Evolutionary conservation across 2,113 vertebrate genomes (phyloP), one percentile per base, ranked within the genome.

Genomic region (Pheucticus melanocephalus): DNA sequence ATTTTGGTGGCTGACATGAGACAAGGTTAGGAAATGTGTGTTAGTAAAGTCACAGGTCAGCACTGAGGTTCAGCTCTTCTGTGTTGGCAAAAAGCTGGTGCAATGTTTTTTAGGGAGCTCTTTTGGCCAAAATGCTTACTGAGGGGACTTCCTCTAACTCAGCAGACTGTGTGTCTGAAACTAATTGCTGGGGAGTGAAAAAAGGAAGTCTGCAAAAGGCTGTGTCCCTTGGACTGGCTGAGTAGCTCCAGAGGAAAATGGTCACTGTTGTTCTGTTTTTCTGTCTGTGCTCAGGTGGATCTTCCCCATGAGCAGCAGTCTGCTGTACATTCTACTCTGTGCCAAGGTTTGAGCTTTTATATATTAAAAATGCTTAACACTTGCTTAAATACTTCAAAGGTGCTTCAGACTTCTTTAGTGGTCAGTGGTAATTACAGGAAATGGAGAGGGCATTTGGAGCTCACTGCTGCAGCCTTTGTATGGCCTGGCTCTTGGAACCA

Each of bases 111-210:
- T 80, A 63, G 90, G 75, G 57, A 92, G 66, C 54, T 80, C 11
- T 57, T 85, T 53, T 65, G 70, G 54, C 4, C 5, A 72, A 61
- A 94, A 45, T 44, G 24, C 54, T 91, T 40, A 15, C 50, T 68
- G 73, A 73, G 75, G 50, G 35, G 37, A 92, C 94, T 97, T 96
- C 87, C 93, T 95, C 84, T 86, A 15, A 83, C 10, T 4, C 16
- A 82, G 48, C 70, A 93, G 79, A 66, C 78, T 77, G 24, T 45
- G 60, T 82, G 59, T 92, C 93, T 93, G 88, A 95, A 96, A 88
- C 47, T 27, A 31, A 42, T 69, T 81, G 82, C 50, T 92, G 50
- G 28, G 82, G 63, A 31, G 6, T 6, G 11, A 15, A 68, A 81
- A 83, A 87, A 57, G 92, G 94, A 95, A 94, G 82, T 91, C 82